Percentiles rank a stretch among this genome's conserved stretches.
Evolutionary conservation across 1,140 invertebrate genomes (phyloP).

Genomic region (Cotesia glomerata): DNA sequence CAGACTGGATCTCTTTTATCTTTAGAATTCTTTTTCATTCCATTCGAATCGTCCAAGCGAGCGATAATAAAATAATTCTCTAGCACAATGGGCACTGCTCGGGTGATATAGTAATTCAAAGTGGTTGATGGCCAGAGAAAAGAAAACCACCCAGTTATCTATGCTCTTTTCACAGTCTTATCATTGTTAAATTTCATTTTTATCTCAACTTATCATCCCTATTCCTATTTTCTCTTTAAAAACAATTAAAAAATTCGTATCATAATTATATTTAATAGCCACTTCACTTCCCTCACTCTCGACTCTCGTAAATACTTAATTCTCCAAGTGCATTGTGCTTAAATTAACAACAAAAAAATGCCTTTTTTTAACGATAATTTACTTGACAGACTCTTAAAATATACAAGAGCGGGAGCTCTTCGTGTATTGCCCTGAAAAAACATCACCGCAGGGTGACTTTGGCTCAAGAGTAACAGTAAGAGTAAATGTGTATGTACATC

Average conservation of each 20-base stretch:
- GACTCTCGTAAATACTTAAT: too few relatives aligned
- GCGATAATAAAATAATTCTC: conserved; percentile 63
- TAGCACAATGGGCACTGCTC: conserved; percentile 57
- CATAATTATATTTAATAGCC: too few relatives aligned
- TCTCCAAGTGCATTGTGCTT: too few relatives aligned
- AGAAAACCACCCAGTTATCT: conserved; percentile 12
- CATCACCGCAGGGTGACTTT: conserved; percentile 19
- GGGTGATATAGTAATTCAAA: conserved; percentile 57
- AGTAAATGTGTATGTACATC: not conserved
- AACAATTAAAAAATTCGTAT: too few relatives aligned
- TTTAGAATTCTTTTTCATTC: conserved; percentile 19
- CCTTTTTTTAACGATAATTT: too few relatives aligned
- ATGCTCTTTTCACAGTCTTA: conserved; percentile 2
- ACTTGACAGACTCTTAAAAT: too few relatives aligned
- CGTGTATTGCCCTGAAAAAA: conserved; percentile 23
- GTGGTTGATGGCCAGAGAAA: conserved; percentile 43
- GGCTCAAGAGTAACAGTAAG: conserved; percentile 1
- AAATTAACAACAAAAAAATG: too few relatives aligned
- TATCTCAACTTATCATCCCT: too few relatives aligned
- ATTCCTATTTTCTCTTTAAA: too few relatives aligned
- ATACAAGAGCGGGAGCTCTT: conserved; percentile 7
- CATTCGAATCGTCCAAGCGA: conserved; percentile 43
- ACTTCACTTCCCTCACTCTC: too few relatives aligned
- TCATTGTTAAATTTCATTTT: not conserved
- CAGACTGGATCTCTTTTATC: not conserved